Evolutionary conservation across 2,797 vertebrate species (phyloP).

Genomic region (Anniella stebbinsi): DNA sequence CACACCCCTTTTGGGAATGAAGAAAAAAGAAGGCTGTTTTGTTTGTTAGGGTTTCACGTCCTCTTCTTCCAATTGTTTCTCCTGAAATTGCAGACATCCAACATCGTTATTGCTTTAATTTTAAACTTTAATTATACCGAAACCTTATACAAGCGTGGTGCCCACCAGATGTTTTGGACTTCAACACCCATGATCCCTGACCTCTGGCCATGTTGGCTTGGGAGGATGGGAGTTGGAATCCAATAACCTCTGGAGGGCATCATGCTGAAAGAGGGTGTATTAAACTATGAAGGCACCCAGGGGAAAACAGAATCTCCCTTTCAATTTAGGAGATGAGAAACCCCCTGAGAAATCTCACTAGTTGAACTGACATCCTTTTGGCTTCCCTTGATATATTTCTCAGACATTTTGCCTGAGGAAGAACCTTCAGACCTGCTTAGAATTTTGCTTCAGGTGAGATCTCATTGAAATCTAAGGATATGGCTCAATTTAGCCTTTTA

Average conservation of each 20-base stretch:
- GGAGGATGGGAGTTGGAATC: no score
- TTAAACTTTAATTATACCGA: constrained; percentile 6
- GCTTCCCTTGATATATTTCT: not conserved
- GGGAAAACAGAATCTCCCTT: not conserved
- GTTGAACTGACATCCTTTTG: not conserved
- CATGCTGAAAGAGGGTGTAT: not conserved
- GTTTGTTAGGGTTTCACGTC: not conserved
- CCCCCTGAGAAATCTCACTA: not conserved
- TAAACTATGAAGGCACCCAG: not conserved
- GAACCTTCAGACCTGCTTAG: not conserved
- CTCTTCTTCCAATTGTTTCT: not conserved
- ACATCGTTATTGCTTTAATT: not conserved
- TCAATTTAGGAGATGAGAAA: not conserved
- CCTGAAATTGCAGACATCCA: not conserved
- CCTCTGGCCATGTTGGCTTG: no score
- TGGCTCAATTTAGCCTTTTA: not conserved
- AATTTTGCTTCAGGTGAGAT: not conserved
- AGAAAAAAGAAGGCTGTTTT: not conserved
- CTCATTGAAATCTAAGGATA: not conserved
- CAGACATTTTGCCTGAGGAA: not conserved
- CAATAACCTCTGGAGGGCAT: not conserved
- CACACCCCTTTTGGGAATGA: not conserved
- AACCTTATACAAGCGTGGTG: not conserved
- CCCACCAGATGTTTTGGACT: not conserved
- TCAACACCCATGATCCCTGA: no score